Conservation (phyloP, 2,113 vertebrate genomes). For the Tichodroma muraria region DNA sequence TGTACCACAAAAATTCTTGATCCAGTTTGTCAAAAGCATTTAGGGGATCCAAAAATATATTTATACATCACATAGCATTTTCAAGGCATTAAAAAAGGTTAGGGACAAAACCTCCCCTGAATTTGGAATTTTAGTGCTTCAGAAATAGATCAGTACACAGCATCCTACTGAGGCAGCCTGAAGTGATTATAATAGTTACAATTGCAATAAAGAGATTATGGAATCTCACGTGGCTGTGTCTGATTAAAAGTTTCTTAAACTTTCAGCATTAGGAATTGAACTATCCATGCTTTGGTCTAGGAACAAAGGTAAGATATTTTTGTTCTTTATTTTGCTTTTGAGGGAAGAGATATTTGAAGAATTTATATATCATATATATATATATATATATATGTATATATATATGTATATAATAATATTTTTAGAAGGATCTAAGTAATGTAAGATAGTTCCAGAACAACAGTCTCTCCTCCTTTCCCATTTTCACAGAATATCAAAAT, state of each 20-base stretch:
- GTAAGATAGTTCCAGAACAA: not conserved
- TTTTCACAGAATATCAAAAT: not conserved
- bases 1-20: not conserved
- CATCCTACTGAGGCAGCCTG: not conserved
- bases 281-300: not conserved
- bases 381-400: no score
- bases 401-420: not conserved
- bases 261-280: not conserved
- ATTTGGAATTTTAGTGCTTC: not conserved
- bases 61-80: not conserved
- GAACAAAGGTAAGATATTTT: not conserved
- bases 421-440: not conserved
- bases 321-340: not conserved
- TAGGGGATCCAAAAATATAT: not conserved
- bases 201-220: not conserved
- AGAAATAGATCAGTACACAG: not conserved
- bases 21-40: not conserved
- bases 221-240: not conserved
- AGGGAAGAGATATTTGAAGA: not conserved
- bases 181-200: not conserved
- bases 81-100: not conserved
- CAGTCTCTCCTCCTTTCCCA: not conserved
- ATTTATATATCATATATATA: not conserved
- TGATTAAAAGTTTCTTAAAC: not conserved
- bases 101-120: not conserved